Conservation (phyloP, 1,140 invertebrate genomes). For the Hirudo medicinalis region DNA sequence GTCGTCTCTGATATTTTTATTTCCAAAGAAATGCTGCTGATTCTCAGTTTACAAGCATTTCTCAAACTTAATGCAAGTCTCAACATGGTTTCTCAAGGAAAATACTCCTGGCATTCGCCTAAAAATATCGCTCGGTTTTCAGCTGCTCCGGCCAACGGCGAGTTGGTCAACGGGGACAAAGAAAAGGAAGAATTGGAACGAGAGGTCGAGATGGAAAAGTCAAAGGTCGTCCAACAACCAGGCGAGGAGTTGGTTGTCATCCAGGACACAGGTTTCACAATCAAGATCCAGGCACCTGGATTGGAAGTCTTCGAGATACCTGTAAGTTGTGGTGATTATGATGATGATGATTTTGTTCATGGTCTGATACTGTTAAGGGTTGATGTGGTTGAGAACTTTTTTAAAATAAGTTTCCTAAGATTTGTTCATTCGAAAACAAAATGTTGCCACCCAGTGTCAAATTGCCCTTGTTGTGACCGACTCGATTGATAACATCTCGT, state of each 20-base stretch:
- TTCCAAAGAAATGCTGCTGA: too few species aligned
- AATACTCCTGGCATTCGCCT: background rate
- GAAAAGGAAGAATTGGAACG: background rate
- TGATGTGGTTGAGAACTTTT: too few species aligned
- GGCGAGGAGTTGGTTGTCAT: slow-evolving; percentile 59
- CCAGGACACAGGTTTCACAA: slow-evolving; percentile 80
- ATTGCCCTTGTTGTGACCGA: too few species aligned
- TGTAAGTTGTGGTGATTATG: slow-evolving; percentile 41
- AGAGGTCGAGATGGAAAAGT: background rate
- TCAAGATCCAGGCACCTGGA: slow-evolving; percentile 76
- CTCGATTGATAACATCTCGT: too few species aligned
- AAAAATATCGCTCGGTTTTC: background rate
- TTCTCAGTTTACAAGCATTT: too few species aligned
- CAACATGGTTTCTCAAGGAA: background rate
- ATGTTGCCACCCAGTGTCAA: too few species aligned
- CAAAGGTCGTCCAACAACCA: background rate
- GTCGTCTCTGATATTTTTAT: too few species aligned
- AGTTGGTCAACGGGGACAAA: background rate
- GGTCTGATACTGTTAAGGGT: too few species aligned
- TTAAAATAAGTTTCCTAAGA: too few species aligned
- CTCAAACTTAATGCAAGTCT: too few species aligned
- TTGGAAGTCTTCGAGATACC: slow-evolving; percentile 81
- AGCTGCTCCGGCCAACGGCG: background rate
- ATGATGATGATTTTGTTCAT: too few species aligned
- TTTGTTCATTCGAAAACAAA: too few species aligned